Conservation (phyloP, 2,113 vertebrate genomes). For the Guaruba guarouba region DNA sequence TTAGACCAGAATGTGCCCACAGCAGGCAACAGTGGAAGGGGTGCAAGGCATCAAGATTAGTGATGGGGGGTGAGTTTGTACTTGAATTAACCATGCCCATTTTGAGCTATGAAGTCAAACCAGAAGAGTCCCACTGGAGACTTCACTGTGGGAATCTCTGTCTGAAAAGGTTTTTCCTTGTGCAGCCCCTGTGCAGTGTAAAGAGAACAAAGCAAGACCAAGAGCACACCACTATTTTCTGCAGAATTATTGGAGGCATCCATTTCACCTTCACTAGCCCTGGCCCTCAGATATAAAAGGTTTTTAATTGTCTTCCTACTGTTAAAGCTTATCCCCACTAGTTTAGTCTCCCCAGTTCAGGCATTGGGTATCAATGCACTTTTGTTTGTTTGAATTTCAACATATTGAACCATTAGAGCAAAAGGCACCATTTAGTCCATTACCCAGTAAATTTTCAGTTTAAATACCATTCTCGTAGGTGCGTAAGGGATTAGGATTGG, state of each 20-base stretch:
- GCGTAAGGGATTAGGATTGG: conserved; percentile 55
- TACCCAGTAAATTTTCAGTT: conserved; percentile 71
- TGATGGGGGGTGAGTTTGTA: neutral
- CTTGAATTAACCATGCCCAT: neutral
- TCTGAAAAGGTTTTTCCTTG: neutral
- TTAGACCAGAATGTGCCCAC: neutral
- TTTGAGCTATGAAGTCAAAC: neutral
- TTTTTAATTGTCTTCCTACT: conserved; percentile 4
- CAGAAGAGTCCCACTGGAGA: neutral
- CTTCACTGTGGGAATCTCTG: neutral
- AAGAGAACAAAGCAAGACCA: neutral
- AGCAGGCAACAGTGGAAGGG: neutral
- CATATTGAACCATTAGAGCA: conserved; percentile 56
- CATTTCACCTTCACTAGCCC: neutral
- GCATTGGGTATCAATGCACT: neutral
- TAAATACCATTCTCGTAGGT: conserved; percentile 69
- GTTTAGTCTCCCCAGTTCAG: conserved; percentile 2
- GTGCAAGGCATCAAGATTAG: neutral
- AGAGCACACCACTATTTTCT: neutral
- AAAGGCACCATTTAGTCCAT: conserved; percentile 66
- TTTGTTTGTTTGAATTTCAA: conserved; percentile 64
- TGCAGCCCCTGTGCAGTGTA: neutral
- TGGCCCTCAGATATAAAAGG: neutral
- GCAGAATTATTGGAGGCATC: neutral
- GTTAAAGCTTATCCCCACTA: neutral